A percentile compares a stretch with the other conserved stretches of the same genome.
Evolutionary conservation across 2,888 invertebrate genomes (phyloP).

Genomic region (Oxytorus armatus): DNA sequence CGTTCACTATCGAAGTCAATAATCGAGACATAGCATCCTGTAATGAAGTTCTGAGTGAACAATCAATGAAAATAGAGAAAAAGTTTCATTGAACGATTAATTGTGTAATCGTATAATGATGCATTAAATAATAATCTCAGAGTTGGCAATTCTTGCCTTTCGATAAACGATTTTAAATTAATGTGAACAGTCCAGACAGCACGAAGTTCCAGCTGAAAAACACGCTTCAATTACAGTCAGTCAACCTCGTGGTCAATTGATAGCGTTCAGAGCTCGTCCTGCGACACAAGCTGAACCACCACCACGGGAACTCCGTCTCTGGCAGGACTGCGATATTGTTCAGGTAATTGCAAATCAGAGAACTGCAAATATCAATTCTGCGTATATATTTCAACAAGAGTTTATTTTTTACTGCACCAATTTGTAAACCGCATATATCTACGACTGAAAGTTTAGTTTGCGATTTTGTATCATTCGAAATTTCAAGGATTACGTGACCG

Average conservation of each 20-base stretch:
- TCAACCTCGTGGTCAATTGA: slow-evolving; percentile 93
- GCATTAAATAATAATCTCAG: not conserved
- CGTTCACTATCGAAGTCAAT: too few relatives aligned
- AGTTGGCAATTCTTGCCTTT: not conserved
- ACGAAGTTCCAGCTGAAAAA: slow-evolving; percentile 94
- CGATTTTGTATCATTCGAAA: not conserved
- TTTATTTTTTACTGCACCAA: not conserved
- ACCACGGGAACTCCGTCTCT: slow-evolving; percentile 86
- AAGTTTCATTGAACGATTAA: too few relatives aligned
- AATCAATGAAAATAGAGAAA: too few relatives aligned
- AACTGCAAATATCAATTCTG: too few relatives aligned
- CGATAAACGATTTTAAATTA: slow-evolving; percentile 27
- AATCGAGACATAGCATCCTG: too few relatives aligned
- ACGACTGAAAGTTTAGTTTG: not conserved
- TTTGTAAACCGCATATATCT: not conserved
- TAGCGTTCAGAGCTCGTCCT: slow-evolving; percentile 92
- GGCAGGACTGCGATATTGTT: slow-evolving; percentile 95
- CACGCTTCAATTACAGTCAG: slow-evolving; percentile 94
- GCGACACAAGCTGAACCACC: slow-evolving; percentile 87
- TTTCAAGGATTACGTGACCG: slow-evolving; percentile 91
- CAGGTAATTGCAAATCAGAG: too few relatives aligned
- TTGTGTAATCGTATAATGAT: too few relatives aligned
- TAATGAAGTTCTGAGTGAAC: too few relatives aligned
- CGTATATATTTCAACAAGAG: too few relatives aligned
- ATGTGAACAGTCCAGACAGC: slow-evolving; percentile 85